These are phyloP conservation scores for Lordiphosa stackelbergi DNA, from an alignment of 1,140 invertebrate species.

Conservation along the genomic window DNA sequence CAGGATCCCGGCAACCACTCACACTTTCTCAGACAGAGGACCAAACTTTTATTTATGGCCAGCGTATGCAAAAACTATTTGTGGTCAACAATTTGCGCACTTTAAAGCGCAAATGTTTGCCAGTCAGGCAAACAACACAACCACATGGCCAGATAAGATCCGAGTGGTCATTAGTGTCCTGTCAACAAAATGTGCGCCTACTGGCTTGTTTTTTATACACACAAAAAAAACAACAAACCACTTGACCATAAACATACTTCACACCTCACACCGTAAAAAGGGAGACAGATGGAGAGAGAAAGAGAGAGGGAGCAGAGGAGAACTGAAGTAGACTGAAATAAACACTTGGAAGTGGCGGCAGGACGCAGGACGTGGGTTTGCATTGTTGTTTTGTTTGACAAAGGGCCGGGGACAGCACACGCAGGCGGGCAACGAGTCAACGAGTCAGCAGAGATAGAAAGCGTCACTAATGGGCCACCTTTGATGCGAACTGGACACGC, in stretches of 20 bases:
- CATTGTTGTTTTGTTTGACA: conserved; percentile 56
- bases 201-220: conserved; percentile 8
- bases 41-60: conserved; percentile 29
- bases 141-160: conserved; percentile 50
- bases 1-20: background rate
- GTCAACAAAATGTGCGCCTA: conserved; percentile 53
- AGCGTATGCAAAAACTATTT: conserved; percentile 43
- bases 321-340: conserved; percentile 69
- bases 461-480: background rate
- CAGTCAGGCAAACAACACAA: background rate
- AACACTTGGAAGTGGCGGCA: conserved; percentile 58
- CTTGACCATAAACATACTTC: conserved; percentile 75
- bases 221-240: conserved; percentile 38
- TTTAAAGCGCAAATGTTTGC: conserved; percentile 32
- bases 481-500: conserved; percentile 5
- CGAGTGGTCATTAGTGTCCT: conserved; percentile 70
- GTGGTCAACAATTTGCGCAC: conserved; percentile 33
- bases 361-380: conserved; percentile 3
- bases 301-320: conserved; percentile 8
- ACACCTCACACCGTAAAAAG: conserved; percentile 56
- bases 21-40: background rate
- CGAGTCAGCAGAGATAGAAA: conserved; percentile 6
- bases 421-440: background rate
- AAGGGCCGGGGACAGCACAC: conserved; percentile 29
- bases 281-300: background rate